A percentile compares a stretch with the other conserved stretches of the same genome.
These are phyloP conservation scores for Zaprionus vittiger DNA, from an alignment of 1,140 invertebrate species.

Conservation along the genomic window DNA sequence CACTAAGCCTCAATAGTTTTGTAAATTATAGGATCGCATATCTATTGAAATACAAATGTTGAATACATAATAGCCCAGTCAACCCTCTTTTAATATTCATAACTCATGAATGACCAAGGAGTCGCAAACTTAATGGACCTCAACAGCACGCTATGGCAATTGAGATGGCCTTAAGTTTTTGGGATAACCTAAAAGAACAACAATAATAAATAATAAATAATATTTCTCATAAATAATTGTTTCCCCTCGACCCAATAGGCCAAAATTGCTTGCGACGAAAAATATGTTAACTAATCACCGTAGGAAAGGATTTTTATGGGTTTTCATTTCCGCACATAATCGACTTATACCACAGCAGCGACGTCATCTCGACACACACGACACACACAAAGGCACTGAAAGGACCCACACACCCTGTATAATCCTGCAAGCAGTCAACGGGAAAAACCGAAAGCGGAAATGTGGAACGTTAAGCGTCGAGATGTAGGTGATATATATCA, in stretches of 20 bases:
- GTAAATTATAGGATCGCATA: not conserved
- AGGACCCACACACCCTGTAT: slow-evolving; percentile 4
- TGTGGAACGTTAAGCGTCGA: slow-evolving; percentile 70
- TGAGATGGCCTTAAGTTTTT: slow-evolving; percentile 31
- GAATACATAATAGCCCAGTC: not conserved
- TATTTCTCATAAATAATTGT: slow-evolving; percentile 84
- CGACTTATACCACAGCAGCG: slow-evolving; percentile 64
- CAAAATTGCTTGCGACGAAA: slow-evolving; percentile 38
- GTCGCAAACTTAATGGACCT: slow-evolving; percentile 68
- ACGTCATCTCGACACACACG: slow-evolving; percentile 11
- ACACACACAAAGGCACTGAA: not conserved
- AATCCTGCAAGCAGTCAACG: slow-evolving; percentile 58
- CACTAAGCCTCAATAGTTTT: not conserved
- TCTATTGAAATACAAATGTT: not conserved
- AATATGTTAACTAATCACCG: slow-evolving; percentile 84
- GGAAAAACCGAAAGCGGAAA: slow-evolving; percentile 83
- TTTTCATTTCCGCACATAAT: slow-evolving; percentile 83
- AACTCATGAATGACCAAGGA: slow-evolving; percentile 63
- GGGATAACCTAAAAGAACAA: slow-evolving; percentile 37
- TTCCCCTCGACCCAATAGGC: slow-evolving; percentile 55
- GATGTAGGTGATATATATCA: slow-evolving; percentile 75
- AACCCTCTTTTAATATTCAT: slow-evolving; percentile 69
- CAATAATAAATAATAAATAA: slow-evolving; percentile 83
- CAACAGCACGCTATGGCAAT: slow-evolving; percentile 53
- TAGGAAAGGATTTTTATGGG: slow-evolving; percentile 84